A percentile compares a stretch with the other conserved stretches of the same genome.
These are phyloP conservation scores for Drosophila orena DNA, from an alignment of 1,140 invertebrate genomes.

Conservation along the genomic window DNA sequence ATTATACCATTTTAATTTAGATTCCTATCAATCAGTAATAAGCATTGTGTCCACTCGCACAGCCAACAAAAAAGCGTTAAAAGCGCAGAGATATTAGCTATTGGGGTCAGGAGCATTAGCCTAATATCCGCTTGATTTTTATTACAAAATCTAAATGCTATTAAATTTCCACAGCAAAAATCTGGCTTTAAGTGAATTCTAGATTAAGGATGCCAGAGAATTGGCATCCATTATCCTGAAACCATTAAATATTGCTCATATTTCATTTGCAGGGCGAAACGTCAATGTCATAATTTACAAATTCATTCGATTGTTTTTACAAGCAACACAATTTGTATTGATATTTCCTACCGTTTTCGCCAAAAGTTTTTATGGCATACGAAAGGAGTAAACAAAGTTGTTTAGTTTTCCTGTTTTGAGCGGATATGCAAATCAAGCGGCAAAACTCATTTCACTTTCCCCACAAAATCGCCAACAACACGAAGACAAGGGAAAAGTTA, in stretches of 20 bases:
- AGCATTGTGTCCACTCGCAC: slow-evolving; percentile 59
- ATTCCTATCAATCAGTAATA: slow-evolving; percentile 79
- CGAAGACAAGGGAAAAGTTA: slow-evolving; percentile 17
- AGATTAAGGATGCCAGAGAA: not conserved
- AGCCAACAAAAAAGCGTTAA: slow-evolving; percentile 16
- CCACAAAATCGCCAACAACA: slow-evolving; percentile 26
- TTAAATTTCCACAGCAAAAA: not conserved
- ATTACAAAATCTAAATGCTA: slow-evolving; percentile 34
- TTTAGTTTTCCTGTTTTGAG: slow-evolving; percentile 63
- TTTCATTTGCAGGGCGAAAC: not conserved
- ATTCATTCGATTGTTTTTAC: slow-evolving; percentile 57
- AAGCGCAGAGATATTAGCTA: slow-evolving; percentile 46
- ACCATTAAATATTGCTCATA: not conserved
- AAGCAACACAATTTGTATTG: slow-evolving; percentile 30
- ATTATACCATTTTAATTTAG: slow-evolving; percentile 82
- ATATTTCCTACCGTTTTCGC: slow-evolving; percentile 28
- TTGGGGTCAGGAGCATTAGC: slow-evolving; percentile 70
- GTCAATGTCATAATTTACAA: slow-evolving; percentile 10
- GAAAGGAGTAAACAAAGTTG: slow-evolving; percentile 62
- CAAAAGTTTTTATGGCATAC: slow-evolving; percentile 29
- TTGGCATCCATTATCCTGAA: not conserved
- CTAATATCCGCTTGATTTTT: slow-evolving; percentile 63
- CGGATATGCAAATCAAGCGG: slow-evolving; percentile 51
- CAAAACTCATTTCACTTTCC: slow-evolving; percentile 62
- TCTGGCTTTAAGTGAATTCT: not conserved